Conservation (phyloP, 2,113 vertebrate species). For the Gymnocephalus cernua region DNA sequence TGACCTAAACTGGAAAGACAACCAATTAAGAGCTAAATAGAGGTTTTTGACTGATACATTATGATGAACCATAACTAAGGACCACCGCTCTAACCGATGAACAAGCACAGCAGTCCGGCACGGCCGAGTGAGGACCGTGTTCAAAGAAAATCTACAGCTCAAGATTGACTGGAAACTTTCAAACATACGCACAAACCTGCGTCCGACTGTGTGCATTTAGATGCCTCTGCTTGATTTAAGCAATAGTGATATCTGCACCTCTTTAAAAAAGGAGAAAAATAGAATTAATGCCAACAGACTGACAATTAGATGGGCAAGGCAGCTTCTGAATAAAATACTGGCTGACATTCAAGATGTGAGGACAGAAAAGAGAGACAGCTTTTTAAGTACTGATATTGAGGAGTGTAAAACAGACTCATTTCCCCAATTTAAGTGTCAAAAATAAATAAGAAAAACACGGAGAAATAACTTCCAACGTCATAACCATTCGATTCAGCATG, state of each 20-base stretch:
- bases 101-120: constrained; percentile 21
- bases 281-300: constrained; percentile 62
- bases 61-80: constrained; percentile 34
- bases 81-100: constrained; percentile 31
- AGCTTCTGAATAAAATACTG: constrained; percentile 85
- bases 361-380: constrained; percentile 63
- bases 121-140: constrained; percentile 2
- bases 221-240: constrained; percentile 67
- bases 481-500: constrained; percentile 71
- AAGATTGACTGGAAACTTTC: constrained; percentile 28
- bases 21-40: constrained; percentile 43
- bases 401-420: constrained; percentile 78
- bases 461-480: constrained; percentile 65
- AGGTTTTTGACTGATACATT: constrained; percentile 3
- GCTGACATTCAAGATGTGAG: constrained; percentile 73
- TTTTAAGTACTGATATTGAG: constrained; percentile 76
- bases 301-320: constrained; percentile 78
- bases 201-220: constrained; percentile 58
- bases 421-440: constrained; percentile 69
- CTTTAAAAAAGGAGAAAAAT: constrained; percentile 40
- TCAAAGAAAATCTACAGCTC: constrained; percentile 27
- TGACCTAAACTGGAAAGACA: constrained; percentile 35
- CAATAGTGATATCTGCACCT: constrained; percentile 63
- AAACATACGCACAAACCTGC: constrained; percentile 40
- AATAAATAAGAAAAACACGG: constrained; percentile 74